Conservation (phyloP, 2,797 vertebrate genomes). For the Coregonus sp. region DNA sequence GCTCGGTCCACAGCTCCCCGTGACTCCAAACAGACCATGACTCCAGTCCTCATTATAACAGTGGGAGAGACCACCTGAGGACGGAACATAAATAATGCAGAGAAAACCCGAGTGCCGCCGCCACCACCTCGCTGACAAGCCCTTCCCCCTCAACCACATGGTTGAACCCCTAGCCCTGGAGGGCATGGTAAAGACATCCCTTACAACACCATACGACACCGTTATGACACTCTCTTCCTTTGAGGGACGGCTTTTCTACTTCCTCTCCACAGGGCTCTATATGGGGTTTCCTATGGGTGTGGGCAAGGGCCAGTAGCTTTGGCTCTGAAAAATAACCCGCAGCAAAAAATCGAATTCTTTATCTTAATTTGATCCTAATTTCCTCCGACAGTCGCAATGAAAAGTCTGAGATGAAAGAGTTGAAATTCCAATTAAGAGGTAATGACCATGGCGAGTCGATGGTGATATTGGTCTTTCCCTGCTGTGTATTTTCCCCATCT, state of each 20-base stretch:
- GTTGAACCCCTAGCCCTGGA: constrained; percentile 44
- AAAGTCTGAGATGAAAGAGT: constrained; percentile 65
- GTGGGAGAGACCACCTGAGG: constrained; percentile 73
- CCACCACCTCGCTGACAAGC: constrained; percentile 48
- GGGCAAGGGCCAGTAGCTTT: not conserved
- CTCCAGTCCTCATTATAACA: constrained; percentile 74
- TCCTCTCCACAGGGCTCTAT: not conserved
- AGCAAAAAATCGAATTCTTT: constrained; percentile 47
- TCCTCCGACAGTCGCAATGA: constrained; percentile 58
- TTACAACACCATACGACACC: not conserved
- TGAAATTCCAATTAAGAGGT: constrained; percentile 69
- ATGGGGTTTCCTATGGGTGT: not conserved
- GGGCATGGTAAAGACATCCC: not conserved
- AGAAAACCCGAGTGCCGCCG: constrained; percentile 66
- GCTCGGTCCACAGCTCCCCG: constrained; percentile 62
- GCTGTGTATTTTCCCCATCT: constrained; percentile 44
- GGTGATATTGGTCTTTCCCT: constrained; percentile 36
- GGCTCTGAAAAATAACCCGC: constrained; percentile 1
- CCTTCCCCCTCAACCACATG: constrained; percentile 41
- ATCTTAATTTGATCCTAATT: constrained; percentile 76
- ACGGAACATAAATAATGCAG: constrained; percentile 75
- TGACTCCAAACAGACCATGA: constrained; percentile 74
- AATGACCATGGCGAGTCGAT: constrained; percentile 53
- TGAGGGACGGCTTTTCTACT: not conserved
- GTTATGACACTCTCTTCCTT: not conserved